Evolutionary conservation across 2,113 vertebrate species (phyloP).

Genomic region (Neotragus pygmaeus): DNA sequence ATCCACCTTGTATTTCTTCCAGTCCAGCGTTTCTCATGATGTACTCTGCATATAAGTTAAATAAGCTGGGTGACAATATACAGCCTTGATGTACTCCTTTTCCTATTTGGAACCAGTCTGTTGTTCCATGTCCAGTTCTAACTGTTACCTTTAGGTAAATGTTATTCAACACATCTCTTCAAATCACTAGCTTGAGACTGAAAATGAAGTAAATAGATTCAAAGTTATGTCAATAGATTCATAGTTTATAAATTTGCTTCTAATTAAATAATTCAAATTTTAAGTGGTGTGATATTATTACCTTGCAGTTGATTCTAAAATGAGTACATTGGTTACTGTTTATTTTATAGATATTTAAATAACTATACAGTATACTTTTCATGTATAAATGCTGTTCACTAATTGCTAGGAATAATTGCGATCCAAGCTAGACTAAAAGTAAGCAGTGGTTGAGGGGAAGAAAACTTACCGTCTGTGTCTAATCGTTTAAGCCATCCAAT

Average conservation of each 20-base stretch:
- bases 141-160: background rate
- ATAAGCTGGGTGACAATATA: too few species aligned
- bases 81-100: too few species aligned
- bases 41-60: too few species aligned
- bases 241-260: background rate
- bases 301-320: background rate
- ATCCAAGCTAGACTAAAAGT: background rate
- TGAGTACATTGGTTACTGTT: background rate
- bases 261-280: conserved; percentile 6
- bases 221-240: background rate
- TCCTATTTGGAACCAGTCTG: too few species aligned
- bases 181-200: background rate
- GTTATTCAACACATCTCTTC: background rate
- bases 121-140: too few species aligned
- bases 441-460: background rate
- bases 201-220: background rate
- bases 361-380: background rate
- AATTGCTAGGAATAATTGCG: background rate
- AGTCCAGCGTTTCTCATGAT: too few species aligned
- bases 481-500: background rate
- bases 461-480: background rate
- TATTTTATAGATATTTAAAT: background rate
- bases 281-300: background rate
- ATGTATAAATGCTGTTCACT: background rate
- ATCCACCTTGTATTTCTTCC: too few species aligned